These are phyloP conservation scores for Hybos culiciformis DNA, from an alignment of 2,888 invertebrate species.

Conservation along the genomic window DNA sequence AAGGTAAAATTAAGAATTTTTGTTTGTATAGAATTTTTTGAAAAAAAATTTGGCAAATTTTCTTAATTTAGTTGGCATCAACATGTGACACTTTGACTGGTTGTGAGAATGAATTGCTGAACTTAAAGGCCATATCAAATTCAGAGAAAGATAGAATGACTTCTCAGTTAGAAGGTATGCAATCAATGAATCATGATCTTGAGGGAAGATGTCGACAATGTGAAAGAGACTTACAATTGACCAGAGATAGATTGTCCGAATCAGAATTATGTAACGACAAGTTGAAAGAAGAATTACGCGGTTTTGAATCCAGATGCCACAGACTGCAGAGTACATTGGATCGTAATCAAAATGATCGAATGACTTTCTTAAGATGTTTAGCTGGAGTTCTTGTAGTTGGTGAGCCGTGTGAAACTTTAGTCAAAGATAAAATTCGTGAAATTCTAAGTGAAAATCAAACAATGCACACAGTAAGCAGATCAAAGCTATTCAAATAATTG, in stretches of 20 bases:
- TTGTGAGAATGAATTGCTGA: slow-evolving; percentile 32
- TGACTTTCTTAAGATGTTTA: slow-evolving; percentile 30
- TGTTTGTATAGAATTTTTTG: not conserved
- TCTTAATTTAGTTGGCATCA: slow-evolving; percentile 17
- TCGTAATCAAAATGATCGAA: slow-evolving; percentile 31
- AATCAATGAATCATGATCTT: slow-evolving; percentile 49
- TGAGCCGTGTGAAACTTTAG: slow-evolving; percentile 62
- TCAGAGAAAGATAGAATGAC: slow-evolving; percentile 61
- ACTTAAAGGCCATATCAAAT: slow-evolving; percentile 29
- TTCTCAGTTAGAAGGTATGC: slow-evolving; percentile 41
- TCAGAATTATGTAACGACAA: slow-evolving; percentile 54
- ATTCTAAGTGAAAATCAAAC: slow-evolving; percentile 64
- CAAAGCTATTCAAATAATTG: too few relatives aligned
- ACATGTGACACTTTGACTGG: slow-evolving; percentile 36
- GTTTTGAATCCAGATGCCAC: slow-evolving; percentile 35
- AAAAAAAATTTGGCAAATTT: slow-evolving; percentile 2
- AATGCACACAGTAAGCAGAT: slow-evolving; percentile 52
- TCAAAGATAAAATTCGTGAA: slow-evolving; percentile 67
- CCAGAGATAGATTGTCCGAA: slow-evolving; percentile 58
- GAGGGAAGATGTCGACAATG: slow-evolving; percentile 59
- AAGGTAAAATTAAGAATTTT: slow-evolving; percentile 26
- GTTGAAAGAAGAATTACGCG: slow-evolving; percentile 32
- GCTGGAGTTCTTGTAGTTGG: slow-evolving; percentile 45
- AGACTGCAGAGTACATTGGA: slow-evolving; percentile 32
- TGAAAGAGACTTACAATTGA: slow-evolving; percentile 61